phyloP scores from a whole-genome alignment of 2,888 invertebrate genomes.

The Drosophila neonasuta region DNA sequence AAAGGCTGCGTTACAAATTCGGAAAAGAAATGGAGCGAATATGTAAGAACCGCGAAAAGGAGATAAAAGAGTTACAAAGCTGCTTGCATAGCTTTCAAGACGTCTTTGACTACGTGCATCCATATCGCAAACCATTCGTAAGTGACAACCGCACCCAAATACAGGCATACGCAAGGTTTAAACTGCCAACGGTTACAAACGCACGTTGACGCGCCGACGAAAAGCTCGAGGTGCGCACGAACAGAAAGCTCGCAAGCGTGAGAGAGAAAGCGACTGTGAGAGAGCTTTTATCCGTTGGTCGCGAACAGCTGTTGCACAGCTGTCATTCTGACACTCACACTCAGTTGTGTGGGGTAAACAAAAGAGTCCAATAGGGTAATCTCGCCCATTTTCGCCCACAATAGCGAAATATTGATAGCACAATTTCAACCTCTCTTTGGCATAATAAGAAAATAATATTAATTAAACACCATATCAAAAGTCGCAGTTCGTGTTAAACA shows the following conservation, averaged over 20 bases:
- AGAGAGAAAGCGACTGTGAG: constrained; percentile 1
- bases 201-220: neutral
- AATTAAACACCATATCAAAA: constrained; percentile 49
- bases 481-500: constrained; percentile 8
- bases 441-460: constrained; percentile 20
- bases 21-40: neutral
- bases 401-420: constrained; percentile 34
- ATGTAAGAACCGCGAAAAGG: neutral
- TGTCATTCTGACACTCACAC: constrained; percentile 42
- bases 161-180: constrained; percentile 11
- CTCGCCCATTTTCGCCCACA: constrained; percentile 48
- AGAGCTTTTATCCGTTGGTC: constrained; percentile 50
- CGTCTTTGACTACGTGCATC: constrained; percentile 19
- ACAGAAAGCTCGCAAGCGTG: constrained; percentile 30
- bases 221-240: constrained; percentile 30
- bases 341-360: constrained; percentile 57
- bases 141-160: constrained; percentile 19
- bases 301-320: constrained; percentile 61
- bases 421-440: constrained; percentile 9
- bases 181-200: constrained; percentile 28
- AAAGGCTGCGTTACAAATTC: neutral
- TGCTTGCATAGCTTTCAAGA: constrained; percentile 23
- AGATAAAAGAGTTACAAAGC: constrained; percentile 4
- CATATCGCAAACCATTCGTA: constrained; percentile 22
- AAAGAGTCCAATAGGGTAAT: constrained; percentile 53